These are phyloP conservation scores for Mustela nigripes DNA, from an alignment of 2,113 vertebrate genomes.

Conservation along the genomic window DNA sequence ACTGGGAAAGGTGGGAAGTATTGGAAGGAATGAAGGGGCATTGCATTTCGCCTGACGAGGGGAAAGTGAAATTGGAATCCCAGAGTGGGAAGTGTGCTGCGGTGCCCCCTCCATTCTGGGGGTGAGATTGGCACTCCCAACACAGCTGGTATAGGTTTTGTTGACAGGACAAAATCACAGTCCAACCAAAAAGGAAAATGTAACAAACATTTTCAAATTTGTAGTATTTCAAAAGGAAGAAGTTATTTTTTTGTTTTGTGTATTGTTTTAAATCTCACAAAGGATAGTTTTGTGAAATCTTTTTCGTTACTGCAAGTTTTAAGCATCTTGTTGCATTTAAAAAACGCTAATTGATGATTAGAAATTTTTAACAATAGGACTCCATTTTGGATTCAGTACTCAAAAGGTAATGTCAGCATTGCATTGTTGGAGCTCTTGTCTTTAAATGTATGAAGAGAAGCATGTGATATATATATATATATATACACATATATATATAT, in stretches of 20 bases:
- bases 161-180: neutral
- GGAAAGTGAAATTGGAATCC: neutral
- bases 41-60: neutral
- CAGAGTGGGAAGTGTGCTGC: neutral
- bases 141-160: neutral
- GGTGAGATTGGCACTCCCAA: neutral
- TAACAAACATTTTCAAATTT: conserved; percentile 25
- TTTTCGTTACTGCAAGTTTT: conserved; percentile 69
- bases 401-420: conserved; percentile 27
- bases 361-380: conserved; percentile 23
- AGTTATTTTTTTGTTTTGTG: conserved; percentile 45
- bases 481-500: neutral
- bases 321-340: conserved; percentile 54
- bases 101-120: fast-evolving
- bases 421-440: neutral
- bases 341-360: conserved; percentile 21
- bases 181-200: conserved; percentile 33
- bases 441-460: neutral
- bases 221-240: conserved; percentile 63
- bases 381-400: conserved; percentile 33
- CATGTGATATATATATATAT: neutral
- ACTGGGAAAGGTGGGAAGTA: neutral
- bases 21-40: neutral
- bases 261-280: conserved; percentile 67
- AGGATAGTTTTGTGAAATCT: conserved; percentile 46